Evolutionary conservation across 2,113 vertebrate species (phyloP).

Genomic region (Mobula hypostoma): DNA sequence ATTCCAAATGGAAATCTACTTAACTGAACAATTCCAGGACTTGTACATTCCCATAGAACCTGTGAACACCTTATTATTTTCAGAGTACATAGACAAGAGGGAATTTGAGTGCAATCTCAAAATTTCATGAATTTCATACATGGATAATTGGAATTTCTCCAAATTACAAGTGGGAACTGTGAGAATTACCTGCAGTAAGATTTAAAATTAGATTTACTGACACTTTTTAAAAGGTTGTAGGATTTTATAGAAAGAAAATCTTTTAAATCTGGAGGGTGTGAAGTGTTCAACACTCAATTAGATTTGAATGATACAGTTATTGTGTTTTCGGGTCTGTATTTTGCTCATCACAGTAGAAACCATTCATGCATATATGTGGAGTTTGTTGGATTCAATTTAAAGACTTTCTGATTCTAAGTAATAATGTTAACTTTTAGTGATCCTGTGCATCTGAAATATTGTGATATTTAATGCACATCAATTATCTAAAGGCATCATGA

Average conservation of each 20-base stretch:
- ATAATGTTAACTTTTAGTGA: background rate
- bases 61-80: background rate
- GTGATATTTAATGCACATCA: background rate
- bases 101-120: background rate
- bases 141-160: slow-evolving; percentile 15
- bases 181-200: slow-evolving; percentile 10
- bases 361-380: background rate
- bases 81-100: background rate
- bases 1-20: slow-evolving; percentile 10
- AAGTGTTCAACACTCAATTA: slow-evolving; percentile 5
- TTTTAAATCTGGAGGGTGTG: background rate
- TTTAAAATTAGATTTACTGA: slow-evolving; percentile 25
- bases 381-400: background rate
- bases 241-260: slow-evolving; percentile 9
- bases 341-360: background rate
- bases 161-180: slow-evolving; percentile 19
- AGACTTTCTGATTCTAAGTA: background rate
- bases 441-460: background rate
- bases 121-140: slow-evolving; percentile 31
- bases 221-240: slow-evolving; percentile 18
- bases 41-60: background rate
- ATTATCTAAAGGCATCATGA: background rate
- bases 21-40: slow-evolving; percentile 3
- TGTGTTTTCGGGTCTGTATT: background rate
- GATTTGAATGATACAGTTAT: background rate